Base-by-base conservation (phyloP, 2,888 invertebrate species). In the Idaea biselata region DNA sequence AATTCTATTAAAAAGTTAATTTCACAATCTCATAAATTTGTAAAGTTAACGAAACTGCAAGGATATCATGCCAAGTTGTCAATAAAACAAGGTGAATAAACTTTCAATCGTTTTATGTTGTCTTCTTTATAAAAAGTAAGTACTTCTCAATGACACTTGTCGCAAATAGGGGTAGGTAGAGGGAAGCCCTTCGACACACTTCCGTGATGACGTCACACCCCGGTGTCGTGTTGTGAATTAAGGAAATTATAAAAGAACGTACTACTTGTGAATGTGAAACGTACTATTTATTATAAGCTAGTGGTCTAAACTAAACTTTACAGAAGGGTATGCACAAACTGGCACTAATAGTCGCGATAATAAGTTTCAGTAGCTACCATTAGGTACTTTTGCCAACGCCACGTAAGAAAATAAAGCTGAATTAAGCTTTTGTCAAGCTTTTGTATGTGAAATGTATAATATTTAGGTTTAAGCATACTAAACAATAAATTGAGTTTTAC, bases 111-210 rank as follows among this genome's bases (percentile, higher is more conserved):
- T 14, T 44, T 11, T 44, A 44, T 44, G 11, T 44, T 11, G 44
- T 14, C 44, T 44, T 44, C 44, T 44, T 44, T 44, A 44, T 44
- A 44, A 44, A 14, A 44, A 44, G 44, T 18, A 56, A 56, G 56
- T 56, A 56, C 18, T 6, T 60, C 62, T 64, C 44, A 58, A 57
- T 64, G 60, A 61, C 56, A 56, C 70, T 66, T 61, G 71, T 65
- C 53, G 61, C 25, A 25, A 53, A 55, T 33, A 58, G 60, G 31
- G 69, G 66, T 64, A 55, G 69, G 73, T 66, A 86, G 87, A 86
- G 84, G 83, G 90, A 89, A 90, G 88, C 87, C 87, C 84, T 72
- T 68, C 63, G 63, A 58, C 75, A 76, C 77, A 70, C 82, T 86
- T 88, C 87, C 88, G 84, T 84, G 83, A 66, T 78, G 78, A 82